Evolutionary conservation across 2,888 invertebrate species (phyloP).

Genomic region (Copidosoma aretas): DNA sequence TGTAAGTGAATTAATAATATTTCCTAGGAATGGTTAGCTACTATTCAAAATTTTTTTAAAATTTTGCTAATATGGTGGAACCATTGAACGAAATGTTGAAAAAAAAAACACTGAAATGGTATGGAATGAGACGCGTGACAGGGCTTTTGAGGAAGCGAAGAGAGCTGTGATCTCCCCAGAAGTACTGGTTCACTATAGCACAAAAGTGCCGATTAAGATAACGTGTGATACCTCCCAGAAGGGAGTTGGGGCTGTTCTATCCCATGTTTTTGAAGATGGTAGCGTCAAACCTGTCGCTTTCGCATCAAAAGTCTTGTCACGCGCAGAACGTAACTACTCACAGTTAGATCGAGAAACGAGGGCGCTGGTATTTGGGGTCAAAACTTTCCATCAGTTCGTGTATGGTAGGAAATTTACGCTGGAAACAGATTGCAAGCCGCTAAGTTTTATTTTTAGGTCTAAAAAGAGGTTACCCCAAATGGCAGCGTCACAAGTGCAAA

Average conservation of each 20-base stretch:
- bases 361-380: slow-evolving; percentile 41
- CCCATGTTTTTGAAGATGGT: slow-evolving; percentile 39
- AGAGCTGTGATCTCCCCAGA: slow-evolving; percentile 9
- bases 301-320: slow-evolving; percentile 33
- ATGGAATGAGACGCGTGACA: not conserved
- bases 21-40: slow-evolving; percentile 5
- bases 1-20: not conserved
- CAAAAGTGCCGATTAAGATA: slow-evolving; percentile 30
- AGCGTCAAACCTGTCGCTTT: slow-evolving; percentile 38
- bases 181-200: slow-evolving; percentile 26
- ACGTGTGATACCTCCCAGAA: slow-evolving; percentile 55
- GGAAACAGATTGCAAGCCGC: slow-evolving; percentile 53
- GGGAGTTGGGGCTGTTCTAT: slow-evolving; percentile 49
- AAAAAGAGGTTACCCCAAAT: slow-evolving; percentile 44
- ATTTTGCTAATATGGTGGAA: not conserved
- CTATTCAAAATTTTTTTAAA: slow-evolving; percentile 3
- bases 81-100: slow-evolving; percentile 3
- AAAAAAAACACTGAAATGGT: not conserved
- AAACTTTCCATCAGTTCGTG: slow-evolving; percentile 43
- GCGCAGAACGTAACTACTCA: slow-evolving; percentile 37
- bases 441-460: slow-evolving; percentile 49
- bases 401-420: slow-evolving; percentile 45
- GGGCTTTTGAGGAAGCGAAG: slow-evolving; percentile 14
- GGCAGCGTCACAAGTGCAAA: slow-evolving; percentile 47
- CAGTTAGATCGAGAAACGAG: slow-evolving; percentile 44